These are phyloP conservation scores for Falco punctatus DNA, from an alignment of 2,113 vertebrate species.

Conservation along the genomic window DNA sequence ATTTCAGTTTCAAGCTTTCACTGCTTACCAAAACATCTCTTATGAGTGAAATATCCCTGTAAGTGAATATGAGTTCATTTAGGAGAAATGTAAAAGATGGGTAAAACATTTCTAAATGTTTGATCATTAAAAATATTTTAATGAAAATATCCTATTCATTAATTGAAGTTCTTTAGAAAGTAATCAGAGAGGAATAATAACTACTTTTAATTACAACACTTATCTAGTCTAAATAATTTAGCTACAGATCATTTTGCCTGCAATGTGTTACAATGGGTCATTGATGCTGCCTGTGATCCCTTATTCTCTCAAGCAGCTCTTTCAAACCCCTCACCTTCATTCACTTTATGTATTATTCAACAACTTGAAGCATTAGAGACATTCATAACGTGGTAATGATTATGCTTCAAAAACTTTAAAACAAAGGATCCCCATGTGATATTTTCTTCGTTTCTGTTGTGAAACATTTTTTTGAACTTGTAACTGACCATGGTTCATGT, in stretches of 20 bases:
- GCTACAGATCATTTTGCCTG: not conserved
- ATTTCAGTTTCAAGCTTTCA: not conserved
- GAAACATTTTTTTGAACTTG: not conserved
- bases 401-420: not conserved
- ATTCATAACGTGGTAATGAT: not conserved
- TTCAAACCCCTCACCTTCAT: not conserved
- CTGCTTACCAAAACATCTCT: not conserved
- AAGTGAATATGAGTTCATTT: not conserved
- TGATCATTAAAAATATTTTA: not conserved
- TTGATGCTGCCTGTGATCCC: not conserved
- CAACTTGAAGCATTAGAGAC: not conserved
- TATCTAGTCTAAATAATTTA: not conserved
- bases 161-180: not conserved
- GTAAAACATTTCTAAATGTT: not conserved
- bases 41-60: not conserved
- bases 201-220: constrained; percentile 3
- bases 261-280: not conserved
- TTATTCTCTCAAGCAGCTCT: not conserved
- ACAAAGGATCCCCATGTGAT: not conserved
- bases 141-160: not conserved
- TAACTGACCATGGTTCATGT: not conserved
- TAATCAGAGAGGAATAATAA: not conserved
- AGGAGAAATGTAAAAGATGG: not conserved
- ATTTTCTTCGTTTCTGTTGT: not conserved
- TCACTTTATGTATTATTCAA: constrained; percentile 26